Base-by-base conservation (phyloP, 1,140 invertebrate genomes). In the Drosophila lacertosa region DNA sequence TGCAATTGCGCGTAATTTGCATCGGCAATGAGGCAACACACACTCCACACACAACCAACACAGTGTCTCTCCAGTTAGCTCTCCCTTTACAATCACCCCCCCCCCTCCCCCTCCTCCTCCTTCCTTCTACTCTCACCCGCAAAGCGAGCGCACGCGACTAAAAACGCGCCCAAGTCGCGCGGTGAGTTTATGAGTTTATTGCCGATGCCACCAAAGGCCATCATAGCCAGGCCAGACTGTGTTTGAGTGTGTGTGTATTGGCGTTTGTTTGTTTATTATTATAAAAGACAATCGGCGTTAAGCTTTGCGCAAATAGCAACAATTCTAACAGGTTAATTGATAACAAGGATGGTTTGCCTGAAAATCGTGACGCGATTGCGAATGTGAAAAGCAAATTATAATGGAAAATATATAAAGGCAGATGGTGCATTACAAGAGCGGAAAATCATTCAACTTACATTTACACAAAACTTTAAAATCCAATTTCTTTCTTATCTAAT, bases 1-100 rank as follows among this genome's bases (percentile, higher is more conserved):
- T 32, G 58, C 79, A 86, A 84, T 84, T 77, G 76, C 42, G 33
- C 35, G 67, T 60, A 80, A 84, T 84, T 83, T 83, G 76, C 80
- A 84, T 86, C 60, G 64, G 42, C 54, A 71, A 71, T 47, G 39
- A 51, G 44, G 5, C 24, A 16, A 53, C 33, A 42, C 18, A 40
- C 18, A 48, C 26, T 22, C 37, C 20, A 42, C 53, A 63, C 54
- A 44, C 37, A 76, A 64, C 26, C 7, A 35, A 42, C 26, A 32
- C 16, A 58, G 3, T 5, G n/a, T 7, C 7, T 42, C 22, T 11
- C 5, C 4, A 4, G 3, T 16, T 6, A 9, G 3, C 2, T 16
- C 5, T 4, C 5, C 0, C n/a, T 55, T 16, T 6, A 11, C 22
- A 40, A 15, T 13, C 5, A 3, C 44, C 13, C 13, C 3, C 20